Evolutionary conservation across 1,140 invertebrate genomes (phyloP).

Genomic region (Chironomus tepperi): DNA sequence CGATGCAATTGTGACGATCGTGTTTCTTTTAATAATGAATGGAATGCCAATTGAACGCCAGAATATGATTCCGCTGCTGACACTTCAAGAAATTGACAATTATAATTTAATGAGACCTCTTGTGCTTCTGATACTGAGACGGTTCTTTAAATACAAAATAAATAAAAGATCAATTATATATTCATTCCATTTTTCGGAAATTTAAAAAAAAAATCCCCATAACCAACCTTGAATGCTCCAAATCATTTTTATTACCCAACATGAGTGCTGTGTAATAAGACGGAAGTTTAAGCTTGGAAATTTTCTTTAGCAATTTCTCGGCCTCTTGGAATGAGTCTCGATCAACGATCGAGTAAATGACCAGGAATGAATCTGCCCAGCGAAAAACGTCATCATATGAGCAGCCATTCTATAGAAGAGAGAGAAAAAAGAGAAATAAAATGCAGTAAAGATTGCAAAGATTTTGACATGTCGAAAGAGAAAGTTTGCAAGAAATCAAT

Average conservation of each 20-base stretch:
- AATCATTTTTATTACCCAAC: conserved; percentile 73
- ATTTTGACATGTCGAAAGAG: conserved; percentile 17
- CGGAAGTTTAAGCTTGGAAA: conserved; percentile 56
- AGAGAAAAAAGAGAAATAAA: conserved; percentile 27
- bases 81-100: conserved; percentile 79
- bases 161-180: no score
- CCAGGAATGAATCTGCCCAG: conserved; percentile 76
- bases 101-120: conserved; percentile 63
- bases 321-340: conserved; percentile 65
- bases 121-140: conserved; percentile 73
- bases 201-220: no score
- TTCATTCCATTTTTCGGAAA: no score
- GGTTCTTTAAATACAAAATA: conserved; percentile 42
- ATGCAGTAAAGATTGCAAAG: neutral
- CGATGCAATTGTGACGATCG: conserved; percentile 61
- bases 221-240: conserved; percentile 64
- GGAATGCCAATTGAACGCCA: conserved; percentile 69
- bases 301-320: conserved; percentile 57
- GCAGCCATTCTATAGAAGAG: conserved; percentile 51
- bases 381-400: conserved; percentile 59
- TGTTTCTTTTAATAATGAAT: conserved; percentile 64
- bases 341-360: conserved; percentile 76
- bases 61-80: conserved; percentile 72
- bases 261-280: conserved; percentile 64
- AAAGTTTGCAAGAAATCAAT: conserved; percentile 16